A percentile compares a stretch with the other conserved stretches of the same genome.
Evolutionary conservation across 2,888 invertebrate genomes (phyloP).

Genomic region (Lasioglossum oenotherae): DNA sequence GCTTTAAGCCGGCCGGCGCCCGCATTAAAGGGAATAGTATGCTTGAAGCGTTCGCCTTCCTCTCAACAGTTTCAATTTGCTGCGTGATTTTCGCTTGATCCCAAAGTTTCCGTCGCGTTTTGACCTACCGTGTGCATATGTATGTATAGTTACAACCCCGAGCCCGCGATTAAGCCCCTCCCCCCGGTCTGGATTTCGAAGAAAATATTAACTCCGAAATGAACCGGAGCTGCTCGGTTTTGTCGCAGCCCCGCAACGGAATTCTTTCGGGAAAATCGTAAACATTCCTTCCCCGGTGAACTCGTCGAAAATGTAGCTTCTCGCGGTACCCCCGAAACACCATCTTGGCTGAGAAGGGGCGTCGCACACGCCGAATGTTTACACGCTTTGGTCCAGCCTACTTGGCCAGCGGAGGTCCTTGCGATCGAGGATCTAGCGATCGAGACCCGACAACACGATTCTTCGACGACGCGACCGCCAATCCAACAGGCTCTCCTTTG

Average conservation of each 20-base stretch:
- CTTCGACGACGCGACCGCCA: not conserved
- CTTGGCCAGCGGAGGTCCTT: not conserved
- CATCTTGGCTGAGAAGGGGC: conserved; percentile 28
- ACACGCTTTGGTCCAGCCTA: not conserved
- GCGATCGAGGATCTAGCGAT: not conserved
- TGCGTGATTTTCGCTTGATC: not conserved
- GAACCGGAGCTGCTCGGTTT: conserved; percentile 4
- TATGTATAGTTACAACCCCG: not conserved
- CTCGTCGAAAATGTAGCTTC: conserved; percentile 52
- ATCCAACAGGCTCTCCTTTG: not conserved
- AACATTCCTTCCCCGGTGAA: conserved; percentile 10
- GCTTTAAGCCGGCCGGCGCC: conserved; percentile 79
- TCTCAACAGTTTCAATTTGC: conserved; percentile 11
- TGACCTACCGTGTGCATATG: not conserved
- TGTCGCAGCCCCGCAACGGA: not conserved
- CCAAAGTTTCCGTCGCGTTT: not conserved
- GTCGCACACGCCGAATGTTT: conserved; percentile 29
- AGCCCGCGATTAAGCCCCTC: not conserved
- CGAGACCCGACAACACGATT: not conserved
- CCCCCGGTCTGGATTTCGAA: not conserved
- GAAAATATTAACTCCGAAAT: conserved; percentile 27
- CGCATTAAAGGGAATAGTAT: conserved; percentile 79
- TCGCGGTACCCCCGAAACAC: not conserved
- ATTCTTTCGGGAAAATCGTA: not conserved
- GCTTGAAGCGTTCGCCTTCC: conserved; percentile 54